Evolutionary conservation across 2,113 vertebrate species (phyloP), one percentile per base, ranked within the genome.

Genomic region (Mobula hypostoma): DNA sequence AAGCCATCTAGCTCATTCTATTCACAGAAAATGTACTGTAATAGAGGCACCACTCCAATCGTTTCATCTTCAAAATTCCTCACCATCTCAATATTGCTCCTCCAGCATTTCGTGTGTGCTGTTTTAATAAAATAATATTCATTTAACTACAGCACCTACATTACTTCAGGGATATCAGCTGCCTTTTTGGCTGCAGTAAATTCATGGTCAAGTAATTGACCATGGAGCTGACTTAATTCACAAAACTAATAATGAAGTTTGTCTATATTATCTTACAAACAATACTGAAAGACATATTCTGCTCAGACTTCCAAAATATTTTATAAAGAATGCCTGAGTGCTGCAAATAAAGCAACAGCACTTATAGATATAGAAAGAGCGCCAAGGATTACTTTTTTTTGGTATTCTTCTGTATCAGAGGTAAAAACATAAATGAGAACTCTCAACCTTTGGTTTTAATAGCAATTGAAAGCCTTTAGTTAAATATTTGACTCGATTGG

Each of bases 401-500:
- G 36, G 40, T 15, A 24, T 56, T 36, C 48, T 40, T 40, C 48
- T 72, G 88, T 92, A 15, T 72, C n/a, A 36, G 61, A 40, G 32
- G n/a, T 40, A 21, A 72, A 92, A 92, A 87, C 90, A 93, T 24
- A 74, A 93, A 93, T 72, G 66, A 63, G 91, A 93, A 48, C 70
- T 48, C 40, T 74, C 24, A 93, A 93, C 91, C 32, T 76, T 93
- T 93, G 91, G 68, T 70, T 93, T 74, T 74, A 93, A 74, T 93
- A 70, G 91, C 91, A 93, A 93, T 72, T 93, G 91, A 93, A 93
- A 93, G 36, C 91, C 68, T 8, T 93, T 56, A 93, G 91, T 72
- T 93, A 93, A 93, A 93, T 95, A 94, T 95, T 95, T 95, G 95
- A 80, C 94, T 94, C 95, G 79, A 85, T 94, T 94, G 82, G 74